Base-by-base conservation (phyloP, 2,888 invertebrate genomes). In the Strigamia maritima region DNA sequence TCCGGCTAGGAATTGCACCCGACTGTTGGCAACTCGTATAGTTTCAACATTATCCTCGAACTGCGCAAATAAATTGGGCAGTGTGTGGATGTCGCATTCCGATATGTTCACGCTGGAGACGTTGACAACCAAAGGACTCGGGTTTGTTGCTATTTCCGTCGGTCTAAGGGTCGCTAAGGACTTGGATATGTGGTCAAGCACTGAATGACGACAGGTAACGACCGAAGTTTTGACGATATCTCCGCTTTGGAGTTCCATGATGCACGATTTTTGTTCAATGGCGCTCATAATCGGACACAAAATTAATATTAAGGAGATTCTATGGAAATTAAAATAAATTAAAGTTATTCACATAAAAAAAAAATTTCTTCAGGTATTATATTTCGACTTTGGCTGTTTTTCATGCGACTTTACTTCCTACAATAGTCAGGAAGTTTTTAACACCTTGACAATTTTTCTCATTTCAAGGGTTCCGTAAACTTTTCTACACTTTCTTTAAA, bases 21-120 rank as follows among this genome's bases (percentile, higher is more conserved):
- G 60, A 54, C 81, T 80, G 1, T 76, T 65, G 22, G 79, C 80
- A 10, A 81, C 80, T 12, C 81, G 78, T n/a, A 81, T 40, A 22
- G 77, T 35, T 16, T 79, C 60, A 31, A 28, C n/a, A 19, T 40
- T 44, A n/a, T 76, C 44, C 24, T 79, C 79, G 78, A 78, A 78
- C 1, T 75, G 22, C 10, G 38, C 40, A 24, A 80, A 80, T 4
- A 80, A 76, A 75, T 80, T 80, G 3, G 79, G 78, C 31, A 80
- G 28, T n/a, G 81, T 77, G 10, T 74, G 75, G 7, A 80, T 76
- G 8, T 79, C 80, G 28, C 80, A 80, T n/a, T 78, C 54, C 28
- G 75, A 49, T 19, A 80, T 80, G 38, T 80, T 79, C 22, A 80
- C 78, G n/a, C 75, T 78, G n/a, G 38, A 31, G 16, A 75, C 74